Evolutionary conservation across 2,888 invertebrate species (phyloP).

Genomic region (Lacanobia wlatinum): DNA sequence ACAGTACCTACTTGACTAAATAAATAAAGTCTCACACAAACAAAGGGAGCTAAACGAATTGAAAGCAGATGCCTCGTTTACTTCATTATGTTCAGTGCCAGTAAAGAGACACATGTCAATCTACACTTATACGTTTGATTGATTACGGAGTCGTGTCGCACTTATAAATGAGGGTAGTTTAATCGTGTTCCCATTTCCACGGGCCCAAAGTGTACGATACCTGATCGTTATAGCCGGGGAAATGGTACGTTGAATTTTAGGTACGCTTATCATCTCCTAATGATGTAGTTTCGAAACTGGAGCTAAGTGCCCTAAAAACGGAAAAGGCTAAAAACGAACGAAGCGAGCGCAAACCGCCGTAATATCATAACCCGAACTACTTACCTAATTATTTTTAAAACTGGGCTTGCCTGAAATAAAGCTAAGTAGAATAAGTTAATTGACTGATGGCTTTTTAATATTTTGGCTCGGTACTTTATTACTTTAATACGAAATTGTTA

Average conservation of each 20-base stretch:
- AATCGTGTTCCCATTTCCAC: slow-evolving; percentile 27
- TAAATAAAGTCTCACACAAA: slow-evolving; percentile 60
- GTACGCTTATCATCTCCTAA: slow-evolving; percentile 20
- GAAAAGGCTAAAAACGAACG: not conserved
- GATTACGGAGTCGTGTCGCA: slow-evolving; percentile 53
- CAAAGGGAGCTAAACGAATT: slow-evolving; percentile 57
- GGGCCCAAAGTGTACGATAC: slow-evolving; percentile 19
- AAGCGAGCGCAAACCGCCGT: not conserved
- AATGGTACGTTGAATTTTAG: slow-evolving; percentile 14
- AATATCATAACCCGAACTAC: slow-evolving; percentile 1
- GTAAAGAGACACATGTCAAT: slow-evolving; percentile 59
- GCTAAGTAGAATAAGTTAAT: slow-evolving; percentile 32
- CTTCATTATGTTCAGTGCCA: slow-evolving; percentile 55
- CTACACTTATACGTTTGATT: slow-evolving; percentile 59
- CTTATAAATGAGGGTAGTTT: slow-evolving; percentile 35
- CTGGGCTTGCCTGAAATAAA: slow-evolving; percentile 27
- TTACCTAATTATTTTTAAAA: slow-evolving; percentile 12
- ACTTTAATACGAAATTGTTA: slow-evolving; percentile 29
- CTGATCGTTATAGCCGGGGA: slow-evolving; percentile 8
- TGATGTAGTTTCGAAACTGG: slow-evolving; percentile 20
- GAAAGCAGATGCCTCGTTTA: slow-evolving; percentile 52
- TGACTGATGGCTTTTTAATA: slow-evolving; percentile 53
- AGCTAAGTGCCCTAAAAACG: slow-evolving; percentile 4
- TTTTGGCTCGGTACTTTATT: slow-evolving; percentile 38
- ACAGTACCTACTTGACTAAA: slow-evolving; percentile 55